phyloP scores from a whole-genome alignment of 1,140 invertebrate species.

The Pseudomyrmex gracilis region DNA sequence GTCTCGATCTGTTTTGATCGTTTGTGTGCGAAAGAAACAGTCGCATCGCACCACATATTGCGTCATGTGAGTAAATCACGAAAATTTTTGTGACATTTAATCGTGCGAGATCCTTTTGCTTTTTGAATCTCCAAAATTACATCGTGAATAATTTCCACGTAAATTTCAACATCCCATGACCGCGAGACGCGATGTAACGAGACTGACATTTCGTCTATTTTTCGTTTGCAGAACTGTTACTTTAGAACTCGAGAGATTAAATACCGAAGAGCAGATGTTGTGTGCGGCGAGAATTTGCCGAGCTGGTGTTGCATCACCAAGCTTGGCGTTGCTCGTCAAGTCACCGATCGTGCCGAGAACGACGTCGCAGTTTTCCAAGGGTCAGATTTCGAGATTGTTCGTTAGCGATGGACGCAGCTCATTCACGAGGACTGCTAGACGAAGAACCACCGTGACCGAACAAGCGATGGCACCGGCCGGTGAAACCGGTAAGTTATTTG shows the following conservation, averaged over 20 bases:
- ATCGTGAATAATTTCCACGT: background rate
- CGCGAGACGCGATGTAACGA: background rate
- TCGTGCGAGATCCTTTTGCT: background rate
- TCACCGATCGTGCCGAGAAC: conserved; percentile 58
- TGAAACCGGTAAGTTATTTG: conserved; percentile 83
- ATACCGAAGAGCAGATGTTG: conserved; percentile 75
- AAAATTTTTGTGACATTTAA: conserved; percentile 35
- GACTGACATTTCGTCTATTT: conserved; percentile 4
- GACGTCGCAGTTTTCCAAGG: conserved; percentile 67
- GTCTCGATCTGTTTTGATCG: background rate
- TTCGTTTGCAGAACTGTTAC: conserved; percentile 20
- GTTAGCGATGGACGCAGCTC: conserved; percentile 78
- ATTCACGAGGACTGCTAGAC: conserved; percentile 77
- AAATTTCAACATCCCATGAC: background rate
- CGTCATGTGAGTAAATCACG: conserved; percentile 69
- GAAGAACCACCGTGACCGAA: conserved; percentile 83
- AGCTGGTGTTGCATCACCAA: conserved; percentile 72
- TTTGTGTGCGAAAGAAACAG: conserved; percentile 37
- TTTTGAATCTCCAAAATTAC: conserved; percentile 6
- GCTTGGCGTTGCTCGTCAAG: conserved; percentile 74
- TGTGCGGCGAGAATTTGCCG: conserved; percentile 75
- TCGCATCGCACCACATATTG: conserved; percentile 28
- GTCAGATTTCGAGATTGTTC: conserved; percentile 78
- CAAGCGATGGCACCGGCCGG: conserved; percentile 84
- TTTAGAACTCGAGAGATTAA: background rate